Base-by-base conservation (phyloP, 2,888 invertebrate species). In the Argyresthia goedartella region DNA sequence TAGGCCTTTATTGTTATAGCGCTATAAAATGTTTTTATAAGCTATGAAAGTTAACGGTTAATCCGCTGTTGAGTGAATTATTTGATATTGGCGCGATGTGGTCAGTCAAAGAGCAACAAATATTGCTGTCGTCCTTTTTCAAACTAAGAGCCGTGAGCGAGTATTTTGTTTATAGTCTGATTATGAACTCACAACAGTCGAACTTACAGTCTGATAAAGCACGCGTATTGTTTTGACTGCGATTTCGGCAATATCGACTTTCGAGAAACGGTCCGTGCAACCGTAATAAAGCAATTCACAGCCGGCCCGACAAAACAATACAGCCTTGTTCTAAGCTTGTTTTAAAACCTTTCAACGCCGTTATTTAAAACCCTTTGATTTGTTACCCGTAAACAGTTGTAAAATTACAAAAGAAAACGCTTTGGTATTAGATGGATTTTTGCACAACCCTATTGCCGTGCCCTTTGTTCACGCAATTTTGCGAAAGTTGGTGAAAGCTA, bases 341-440 rank as follows among this genome's bases (percentile, higher is more conserved):
- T 85, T 85, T 78, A 76, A 82, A 81, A 82, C 79, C 84, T 86
- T 81, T 85, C 82, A 76, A 82, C 85, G 69, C 77, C 70, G 71
- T 81, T 84, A 85, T 86, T 86, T 84, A 85, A 85, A 82, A 77
- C 84, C 82, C 84, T 86, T 85, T 85, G 82, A 81, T 75, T 75
- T 72, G 73, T 80, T 82, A 81, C 84, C 85, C 81, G 85, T 84
- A 86, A 85, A 85, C 84, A 85, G 36, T 46, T 70, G 68, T 65
- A 63, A 66, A 60, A 67, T 70, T 67, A 86, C 81, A 84, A 84
- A 79, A 68, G 65, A 71, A 69, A 76, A 76, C 1, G 33, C 25
- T 6, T 25, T 25, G 25, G 25, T 6, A 25, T 14, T 15, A n/a
- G n/a, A 16, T 9, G 10, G 45, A n/a, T 8, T 36, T 75, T 84